Percentiles rank a stretch among this genome's conserved stretches.
Conservation (phyloP, 2,888 invertebrate species). For the Oligia fasciuncula region DNA sequence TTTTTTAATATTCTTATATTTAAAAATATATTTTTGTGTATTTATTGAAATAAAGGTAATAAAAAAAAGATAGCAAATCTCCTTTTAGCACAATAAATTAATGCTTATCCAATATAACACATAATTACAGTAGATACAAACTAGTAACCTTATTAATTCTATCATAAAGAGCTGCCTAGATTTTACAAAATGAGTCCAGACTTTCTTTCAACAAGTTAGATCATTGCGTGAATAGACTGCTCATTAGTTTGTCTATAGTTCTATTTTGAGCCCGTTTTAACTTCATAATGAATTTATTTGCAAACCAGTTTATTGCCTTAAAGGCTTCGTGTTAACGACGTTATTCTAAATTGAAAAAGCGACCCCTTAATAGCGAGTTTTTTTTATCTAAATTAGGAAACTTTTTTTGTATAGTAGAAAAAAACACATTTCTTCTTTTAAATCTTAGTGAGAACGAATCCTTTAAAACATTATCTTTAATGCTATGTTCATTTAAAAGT, state of each 20-base stretch:
- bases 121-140: neutral
- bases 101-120: neutral
- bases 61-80: neutral
- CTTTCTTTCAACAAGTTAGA: constrained; percentile 13
- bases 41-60: too few relatives aligned
- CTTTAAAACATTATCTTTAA: constrained; percentile 13
- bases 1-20: too few relatives aligned
- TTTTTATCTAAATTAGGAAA: constrained; percentile 37
- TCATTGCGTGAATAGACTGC: constrained; percentile 5
- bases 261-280: constrained; percentile 10
- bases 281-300: constrained; percentile 44
- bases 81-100: neutral
- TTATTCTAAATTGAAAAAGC: constrained; percentile 53
- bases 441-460: neutral
- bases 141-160: neutral
- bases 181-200: constrained; percentile 15
- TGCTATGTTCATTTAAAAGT: constrained; percentile 11
- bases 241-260: constrained; percentile 32
- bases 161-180: neutral
- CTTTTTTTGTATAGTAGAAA: neutral
- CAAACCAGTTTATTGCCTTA: constrained; percentile 36
- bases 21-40: too few relatives aligned
- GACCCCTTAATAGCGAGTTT: constrained; percentile 36
- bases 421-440: neutral
- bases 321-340: constrained; percentile 45